phyloP scores from a whole-genome alignment of 1,140 invertebrate genomes.

The Dreissena polymorpha region DNA sequence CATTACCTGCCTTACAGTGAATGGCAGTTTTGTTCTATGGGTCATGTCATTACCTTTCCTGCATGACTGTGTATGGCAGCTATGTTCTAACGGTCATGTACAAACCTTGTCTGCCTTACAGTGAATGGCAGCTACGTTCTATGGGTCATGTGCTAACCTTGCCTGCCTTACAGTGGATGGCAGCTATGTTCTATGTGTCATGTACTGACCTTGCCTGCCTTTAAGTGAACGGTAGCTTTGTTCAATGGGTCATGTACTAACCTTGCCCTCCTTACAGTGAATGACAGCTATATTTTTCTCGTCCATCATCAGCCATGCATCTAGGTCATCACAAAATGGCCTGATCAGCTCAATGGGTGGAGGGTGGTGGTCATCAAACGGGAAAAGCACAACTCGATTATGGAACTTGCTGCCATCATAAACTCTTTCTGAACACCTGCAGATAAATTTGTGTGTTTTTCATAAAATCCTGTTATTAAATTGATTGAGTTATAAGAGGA shows the following conservation, averaged over 20 bases:
- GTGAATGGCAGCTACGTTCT: no score
- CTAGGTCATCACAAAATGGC: slow-evolving; percentile 95
- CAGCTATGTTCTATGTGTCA: no score
- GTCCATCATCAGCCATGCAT: slow-evolving; percentile 90
- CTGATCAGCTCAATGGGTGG: slow-evolving; percentile 94
- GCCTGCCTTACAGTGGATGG: slow-evolving; percentile 93
- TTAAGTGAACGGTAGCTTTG: no score
- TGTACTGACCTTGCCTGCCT: no score
- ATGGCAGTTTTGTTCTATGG: slow-evolving; percentile 93
- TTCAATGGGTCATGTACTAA: slow-evolving; percentile 61
- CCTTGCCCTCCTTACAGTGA: slow-evolving; percentile 99
- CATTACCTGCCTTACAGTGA: slow-evolving; percentile 99
- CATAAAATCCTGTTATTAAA: no score
- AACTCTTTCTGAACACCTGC: slow-evolving; percentile 91
- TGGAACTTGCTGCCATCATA: slow-evolving; percentile 96
- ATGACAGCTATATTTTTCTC: slow-evolving; percentile 93
- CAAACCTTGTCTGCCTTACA: no score
- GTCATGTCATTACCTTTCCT: no score
- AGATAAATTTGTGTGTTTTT: not conserved
- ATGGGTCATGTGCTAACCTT: no score
- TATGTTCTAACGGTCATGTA: no score
- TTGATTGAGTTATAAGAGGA: no score
- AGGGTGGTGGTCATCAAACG: slow-evolving; percentile 98
- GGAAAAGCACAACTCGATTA: slow-evolving; percentile 90
- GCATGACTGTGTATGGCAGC: no score